Base-by-base conservation (phyloP, 2,797 vertebrate genomes). In the Kryptopterus vitreolus region DNA sequence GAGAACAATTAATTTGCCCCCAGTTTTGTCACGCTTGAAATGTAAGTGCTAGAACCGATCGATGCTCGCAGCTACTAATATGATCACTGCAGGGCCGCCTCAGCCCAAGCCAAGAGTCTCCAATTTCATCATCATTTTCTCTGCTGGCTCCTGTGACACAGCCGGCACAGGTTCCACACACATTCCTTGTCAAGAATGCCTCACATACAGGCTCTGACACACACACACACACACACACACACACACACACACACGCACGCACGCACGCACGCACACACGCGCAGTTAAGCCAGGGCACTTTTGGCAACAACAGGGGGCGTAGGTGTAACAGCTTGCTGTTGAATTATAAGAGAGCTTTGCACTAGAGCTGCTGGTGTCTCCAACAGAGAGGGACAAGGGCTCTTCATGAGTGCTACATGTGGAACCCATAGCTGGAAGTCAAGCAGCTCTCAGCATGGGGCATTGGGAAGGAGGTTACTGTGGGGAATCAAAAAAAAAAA, bases 1-100 rank as follows among this genome's bases (percentile, higher is more conserved):
- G 95, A 98, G 96, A 98, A 98, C 97, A 99, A 99, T 99, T 99
- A 98, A 99, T 99, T 99, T 98, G 96, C 97, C 96, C 96, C 97
- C 96, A 98, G 96, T 98, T 99, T 99, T 98, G 97, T 99, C 97
- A 98, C 97, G 96, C 97, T 96, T 97, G 97, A 98, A 98, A 98
- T 97, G 98, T 97, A 98, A 98, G 98, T 96, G 97, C 95, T 98
- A 97, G 97, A 99, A 98, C 96, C 96, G 97, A 99, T 98, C 98
- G 95, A 99, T 98, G 96, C 95, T 92, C 92, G 92, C 94, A 94
- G 92, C 81, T 68, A 57, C 85, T 85, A 85, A 86, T 86, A 85
- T 76, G 77, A 86, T 86, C 81, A 84, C 94, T 93, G 96, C 93
- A 93, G 94, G 95, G 95, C 95, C 92, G 92, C 95, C 95, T 96